Evolutionary conservation across 1,140 invertebrate genomes (phyloP).

Genomic region (Brachionus sp.): DNA sequence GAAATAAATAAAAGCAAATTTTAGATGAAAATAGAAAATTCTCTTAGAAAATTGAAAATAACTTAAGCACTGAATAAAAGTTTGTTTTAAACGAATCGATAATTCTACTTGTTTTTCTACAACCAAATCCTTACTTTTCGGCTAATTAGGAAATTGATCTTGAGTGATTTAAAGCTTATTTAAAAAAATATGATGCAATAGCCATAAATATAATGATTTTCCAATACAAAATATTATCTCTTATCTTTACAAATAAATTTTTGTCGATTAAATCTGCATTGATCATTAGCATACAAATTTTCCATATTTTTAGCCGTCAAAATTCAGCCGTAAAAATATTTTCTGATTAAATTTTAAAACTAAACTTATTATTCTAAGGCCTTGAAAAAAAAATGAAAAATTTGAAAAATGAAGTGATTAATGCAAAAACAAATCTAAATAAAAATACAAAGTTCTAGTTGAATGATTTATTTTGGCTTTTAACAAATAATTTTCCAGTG

Average conservation of each 20-base stretch:
- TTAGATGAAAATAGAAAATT: background rate
- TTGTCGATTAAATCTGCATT: background rate
- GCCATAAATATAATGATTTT: background rate
- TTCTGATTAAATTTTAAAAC: background rate
- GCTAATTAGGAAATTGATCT: background rate
- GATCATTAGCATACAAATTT: background rate
- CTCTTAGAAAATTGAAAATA: background rate
- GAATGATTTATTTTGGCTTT: conserved; percentile 13
- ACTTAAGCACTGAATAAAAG: background rate
- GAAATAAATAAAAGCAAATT: too few species aligned
- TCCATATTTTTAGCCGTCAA: background rate
- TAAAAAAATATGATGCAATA: background rate
- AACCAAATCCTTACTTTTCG: background rate
- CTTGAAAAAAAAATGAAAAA: background rate
- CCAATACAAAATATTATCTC: background rate
- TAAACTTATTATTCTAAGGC: background rate
- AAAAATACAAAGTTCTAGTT: background rate
- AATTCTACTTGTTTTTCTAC: background rate
- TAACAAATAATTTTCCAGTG: background rate
- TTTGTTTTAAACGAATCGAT: background rate
- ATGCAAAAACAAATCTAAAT: background rate
- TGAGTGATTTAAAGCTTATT: background rate
- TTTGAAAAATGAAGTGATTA: background rate
- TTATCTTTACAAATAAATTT: background rate
- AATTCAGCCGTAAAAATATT: background rate